These are phyloP conservation scores for Crotophaga sulcirostris DNA, from an alignment of 2,113 vertebrate genomes.

Conservation along the genomic window DNA sequence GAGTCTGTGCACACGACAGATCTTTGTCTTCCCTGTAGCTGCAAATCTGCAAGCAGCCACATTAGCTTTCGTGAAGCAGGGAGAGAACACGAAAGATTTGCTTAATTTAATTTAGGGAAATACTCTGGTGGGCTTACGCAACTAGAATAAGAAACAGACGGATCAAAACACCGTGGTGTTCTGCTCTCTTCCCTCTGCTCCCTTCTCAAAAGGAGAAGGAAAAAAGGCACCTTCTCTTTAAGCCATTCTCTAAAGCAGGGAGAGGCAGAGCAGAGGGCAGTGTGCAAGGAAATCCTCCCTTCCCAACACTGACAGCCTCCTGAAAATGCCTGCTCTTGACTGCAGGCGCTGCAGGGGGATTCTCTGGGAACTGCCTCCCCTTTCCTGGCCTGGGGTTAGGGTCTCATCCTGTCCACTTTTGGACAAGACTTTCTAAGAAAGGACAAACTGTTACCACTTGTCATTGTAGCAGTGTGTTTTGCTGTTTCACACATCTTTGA, in stretches of 20 bases:
- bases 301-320: not conserved
- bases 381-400: not conserved
- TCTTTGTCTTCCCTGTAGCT: not conserved
- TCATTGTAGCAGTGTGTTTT: not conserved
- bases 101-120: slow-evolving; percentile 43
- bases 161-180: not conserved
- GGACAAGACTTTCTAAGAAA: not conserved
- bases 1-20: not conserved
- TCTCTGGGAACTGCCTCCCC: not conserved
- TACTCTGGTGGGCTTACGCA: not conserved
- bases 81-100: slow-evolving; percentile 17
- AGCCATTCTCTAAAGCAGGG: not conserved
- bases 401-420: not conserved
- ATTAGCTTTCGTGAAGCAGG: not conserved
- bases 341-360: not conserved
- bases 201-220: not conserved
- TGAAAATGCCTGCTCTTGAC: not conserved
- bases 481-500: not conserved
- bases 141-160: not conserved
- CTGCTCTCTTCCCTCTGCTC: not conserved
- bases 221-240: not conserved
- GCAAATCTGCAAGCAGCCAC: slow-evolving; percentile 40
- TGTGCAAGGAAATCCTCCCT: not conserved
- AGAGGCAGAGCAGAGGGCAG: not conserved
- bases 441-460: not conserved